Evolutionary conservation across 2,797 vertebrate species (phyloP).

Genomic region (Sarcoramphus papa): DNA sequence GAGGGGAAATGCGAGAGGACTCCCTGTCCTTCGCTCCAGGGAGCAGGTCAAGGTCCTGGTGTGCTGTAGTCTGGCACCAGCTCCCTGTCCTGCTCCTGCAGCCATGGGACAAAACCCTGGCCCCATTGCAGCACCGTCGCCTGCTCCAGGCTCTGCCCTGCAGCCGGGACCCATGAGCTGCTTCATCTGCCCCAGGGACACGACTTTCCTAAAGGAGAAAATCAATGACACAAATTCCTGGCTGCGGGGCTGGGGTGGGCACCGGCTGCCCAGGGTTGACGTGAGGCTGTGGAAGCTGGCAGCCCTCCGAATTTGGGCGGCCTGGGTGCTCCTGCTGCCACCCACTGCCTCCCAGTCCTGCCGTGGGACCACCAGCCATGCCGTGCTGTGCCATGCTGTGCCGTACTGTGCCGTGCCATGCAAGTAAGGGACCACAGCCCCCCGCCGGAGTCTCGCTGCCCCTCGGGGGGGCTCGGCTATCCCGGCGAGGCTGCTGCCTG

Average conservation of each 20-base stretch:
- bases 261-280: not conserved
- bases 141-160: not conserved
- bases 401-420: rapidly evolving
- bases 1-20: not conserved
- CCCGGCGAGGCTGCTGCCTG: not conserved
- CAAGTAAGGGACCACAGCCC: rapidly evolving
- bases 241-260: not conserved
- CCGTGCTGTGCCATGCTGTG: not conserved
- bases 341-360: not conserved
- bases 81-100: not conserved
- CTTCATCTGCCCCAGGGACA: not conserved
- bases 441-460: rapidly evolving
- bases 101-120: not conserved
- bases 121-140: rapidly evolving
- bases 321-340: not conserved
- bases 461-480: rapidly evolving
- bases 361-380: rapidly evolving
- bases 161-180: not conserved
- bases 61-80: not conserved
- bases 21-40: rapidly evolving
- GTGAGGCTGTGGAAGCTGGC: not conserved
- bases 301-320: not conserved
- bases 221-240: rapidly evolving
- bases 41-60: not conserved
- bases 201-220: not conserved